Evolutionary conservation across 1,140 invertebrate genomes (phyloP).

Genomic region (Bombus difficillimus): DNA sequence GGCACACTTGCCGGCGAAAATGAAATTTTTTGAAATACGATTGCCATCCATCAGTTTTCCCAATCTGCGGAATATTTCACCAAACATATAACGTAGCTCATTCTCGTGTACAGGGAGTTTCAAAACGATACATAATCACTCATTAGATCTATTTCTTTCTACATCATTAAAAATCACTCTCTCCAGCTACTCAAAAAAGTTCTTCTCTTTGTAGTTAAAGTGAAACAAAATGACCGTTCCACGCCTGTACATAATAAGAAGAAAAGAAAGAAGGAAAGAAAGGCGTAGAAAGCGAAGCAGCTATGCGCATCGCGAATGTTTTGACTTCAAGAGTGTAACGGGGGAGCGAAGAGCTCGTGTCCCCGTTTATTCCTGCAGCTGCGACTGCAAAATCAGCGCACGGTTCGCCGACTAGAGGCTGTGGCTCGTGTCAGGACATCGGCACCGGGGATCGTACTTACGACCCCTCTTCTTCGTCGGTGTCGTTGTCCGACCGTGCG

Average conservation of each 20-base stretch:
- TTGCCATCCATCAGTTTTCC: neutral
- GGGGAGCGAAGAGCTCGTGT: constrained; percentile 13
- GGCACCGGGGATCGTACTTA: constrained; percentile 23
- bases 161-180: neutral
- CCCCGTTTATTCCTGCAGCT: constrained; percentile 41
- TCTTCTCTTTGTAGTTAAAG: neutral
- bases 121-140: neutral
- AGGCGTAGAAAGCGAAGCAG: neutral
- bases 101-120: neutral
- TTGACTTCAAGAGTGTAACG: neutral
- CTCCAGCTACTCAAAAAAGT: neutral
- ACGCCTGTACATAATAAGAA: too few relatives aligned
- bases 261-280: constrained; percentile 6
- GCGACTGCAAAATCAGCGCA: constrained; percentile 40
- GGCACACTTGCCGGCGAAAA: neutral
- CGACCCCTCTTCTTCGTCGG: constrained; percentile 37
- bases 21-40: constrained; percentile 13
- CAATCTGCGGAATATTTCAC: neutral
- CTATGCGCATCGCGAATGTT: constrained; percentile 17
- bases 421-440: constrained; percentile 32
- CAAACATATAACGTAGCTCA: neutral
- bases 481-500: constrained; percentile 29
- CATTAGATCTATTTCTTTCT: neutral
- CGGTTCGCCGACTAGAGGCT: constrained; percentile 40
- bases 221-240: neutral